Conservation (phyloP, 2,113 vertebrate species). For the Gasterosteus nipponicus region DNA sequence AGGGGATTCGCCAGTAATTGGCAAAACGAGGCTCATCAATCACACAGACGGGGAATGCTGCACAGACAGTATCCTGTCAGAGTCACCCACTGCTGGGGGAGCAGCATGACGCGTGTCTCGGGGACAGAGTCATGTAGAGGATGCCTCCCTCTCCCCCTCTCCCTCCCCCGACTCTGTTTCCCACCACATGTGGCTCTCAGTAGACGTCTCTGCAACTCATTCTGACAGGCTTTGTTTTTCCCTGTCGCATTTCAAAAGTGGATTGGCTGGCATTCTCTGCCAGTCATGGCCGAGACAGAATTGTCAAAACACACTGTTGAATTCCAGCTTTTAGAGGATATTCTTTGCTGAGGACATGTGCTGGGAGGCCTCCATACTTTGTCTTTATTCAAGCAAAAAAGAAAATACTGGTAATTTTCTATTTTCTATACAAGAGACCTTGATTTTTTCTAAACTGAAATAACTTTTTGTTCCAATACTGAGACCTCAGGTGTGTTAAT, state of each 20-base stretch:
- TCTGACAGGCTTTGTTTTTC: slow-evolving; percentile 79
- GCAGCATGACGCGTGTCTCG: slow-evolving; percentile 69
- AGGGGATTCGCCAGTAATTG: slow-evolving; percentile 85
- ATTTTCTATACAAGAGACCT: slow-evolving; percentile 28
- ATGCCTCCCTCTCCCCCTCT: slow-evolving; percentile 14
- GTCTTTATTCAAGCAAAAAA: slow-evolving; percentile 24
- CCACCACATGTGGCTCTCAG: slow-evolving; percentile 73
- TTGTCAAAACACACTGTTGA: slow-evolving; percentile 71
- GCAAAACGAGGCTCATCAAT: slow-evolving; percentile 86
- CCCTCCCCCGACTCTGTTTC: slow-evolving; percentile 53
- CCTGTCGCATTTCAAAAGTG: slow-evolving; percentile 71
- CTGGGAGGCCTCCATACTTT: slow-evolving; percentile 49
- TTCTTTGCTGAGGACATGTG: slow-evolving; percentile 67
- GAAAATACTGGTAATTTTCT: slow-evolving; percentile 15
- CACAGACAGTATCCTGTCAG: slow-evolving; percentile 75
- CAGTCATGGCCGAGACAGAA: slow-evolving; percentile 69
- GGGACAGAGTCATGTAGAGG: slow-evolving; percentile 73
- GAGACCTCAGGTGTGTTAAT: slow-evolving; percentile 14
- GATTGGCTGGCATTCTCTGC: slow-evolving; percentile 76
- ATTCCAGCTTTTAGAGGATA: slow-evolving; percentile 62
- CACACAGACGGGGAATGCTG: slow-evolving; percentile 75
- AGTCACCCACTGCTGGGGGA: slow-evolving; percentile 68
- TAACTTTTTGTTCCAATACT: not conserved
- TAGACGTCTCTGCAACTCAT: slow-evolving; percentile 68
- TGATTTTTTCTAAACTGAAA: slow-evolving; percentile 32